Evolutionary conservation across 2,888 invertebrate genomes (phyloP), one percentile per base, ranked within the genome.

Genomic region (Cantharis rustica): DNA sequence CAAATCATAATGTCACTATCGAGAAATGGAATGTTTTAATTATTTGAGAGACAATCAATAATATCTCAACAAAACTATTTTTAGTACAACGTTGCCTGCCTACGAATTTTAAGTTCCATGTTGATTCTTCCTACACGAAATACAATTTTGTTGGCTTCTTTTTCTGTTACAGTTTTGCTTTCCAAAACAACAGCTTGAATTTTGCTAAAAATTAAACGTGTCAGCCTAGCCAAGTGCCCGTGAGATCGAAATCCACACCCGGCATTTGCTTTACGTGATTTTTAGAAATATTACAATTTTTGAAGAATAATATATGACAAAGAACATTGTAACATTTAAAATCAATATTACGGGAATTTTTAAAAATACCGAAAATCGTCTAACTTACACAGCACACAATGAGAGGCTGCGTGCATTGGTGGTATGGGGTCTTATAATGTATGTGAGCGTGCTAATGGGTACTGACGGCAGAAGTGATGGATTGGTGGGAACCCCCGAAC

Each of bases 391-490:
- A 68, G 74, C 69, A 72, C 76, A 76, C 72, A 70, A 73, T 70
- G 70, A 69, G 77, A 77, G 64, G 68, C 74, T 77, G 74, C 77
- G 74, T 74, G 77, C 68, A 72, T 26, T 68, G 63, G 76, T 78
- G 74, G 78, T 78, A 76, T 74, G 74, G 76, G 73, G 76, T 73
- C 78, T 78, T 78, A 78, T 75, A 76, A 78, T 75, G 78, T 85
- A 86, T 88, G 89, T 88, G 89, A 90, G 90, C 89, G 89, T 89
- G 89, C 90, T 91, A 91, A 91, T 91, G 91, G 91, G 90, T 90
- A 91, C 90, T 91, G 91, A 91, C 91, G 90, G 89, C 88, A 88
- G 88, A 89, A 89, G 90, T 91, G 91, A 91, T 91, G 90, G 91
- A 90, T 90, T 88, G 89, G 86, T 86, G 86, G 87, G 84, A 85